Evolutionary conservation across 2,888 invertebrate genomes (phyloP).

Genomic region (Drosophila peninsularis): DNA sequence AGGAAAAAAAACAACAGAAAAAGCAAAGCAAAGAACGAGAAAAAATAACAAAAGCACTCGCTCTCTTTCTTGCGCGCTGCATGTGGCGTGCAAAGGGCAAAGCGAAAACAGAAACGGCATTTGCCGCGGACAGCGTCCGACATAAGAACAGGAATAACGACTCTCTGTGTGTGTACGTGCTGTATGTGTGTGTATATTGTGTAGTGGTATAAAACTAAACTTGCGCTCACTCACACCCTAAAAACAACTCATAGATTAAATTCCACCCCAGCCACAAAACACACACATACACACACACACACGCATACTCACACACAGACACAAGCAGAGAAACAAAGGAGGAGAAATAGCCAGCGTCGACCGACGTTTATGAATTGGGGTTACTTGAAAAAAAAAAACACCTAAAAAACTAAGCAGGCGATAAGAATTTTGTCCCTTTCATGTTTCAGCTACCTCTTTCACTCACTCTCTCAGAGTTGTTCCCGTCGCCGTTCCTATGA

Average conservation of each 20-base stretch:
- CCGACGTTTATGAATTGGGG: conserved; percentile 53
- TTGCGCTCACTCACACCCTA: conserved; percentile 38
- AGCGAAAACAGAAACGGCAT: conserved; percentile 34
- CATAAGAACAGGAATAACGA: conserved; percentile 39
- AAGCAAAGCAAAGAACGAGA: conserved; percentile 46
- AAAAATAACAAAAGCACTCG: conserved; percentile 38
- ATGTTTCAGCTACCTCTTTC: conserved; percentile 16
- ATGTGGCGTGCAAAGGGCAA: conserved; percentile 18
- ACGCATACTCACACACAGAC: conserved; percentile 12
- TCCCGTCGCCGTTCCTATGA: neutral
- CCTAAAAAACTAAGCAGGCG: conserved; percentile 47
- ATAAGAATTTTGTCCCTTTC: conserved; percentile 43
- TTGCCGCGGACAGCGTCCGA: conserved; percentile 41
- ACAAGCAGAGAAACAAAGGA: conserved; percentile 15
- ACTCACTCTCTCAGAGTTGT: neutral
- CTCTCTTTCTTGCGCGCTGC: conserved; percentile 22
- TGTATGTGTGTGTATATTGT: conserved; percentile 15
- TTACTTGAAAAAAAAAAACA: conserved; percentile 50
- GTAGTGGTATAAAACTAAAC: conserved; percentile 52
- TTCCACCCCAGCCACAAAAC: conserved; percentile 54
- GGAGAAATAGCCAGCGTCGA: conserved; percentile 51
- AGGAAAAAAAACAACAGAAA: conserved; percentile 34
- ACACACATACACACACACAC: conserved; percentile 11
- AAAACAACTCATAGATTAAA: conserved; percentile 41
- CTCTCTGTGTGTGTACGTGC: conserved; percentile 16